phyloP scores from a whole-genome alignment of 2,888 invertebrate species.

The Eremobia ochroleuca region DNA sequence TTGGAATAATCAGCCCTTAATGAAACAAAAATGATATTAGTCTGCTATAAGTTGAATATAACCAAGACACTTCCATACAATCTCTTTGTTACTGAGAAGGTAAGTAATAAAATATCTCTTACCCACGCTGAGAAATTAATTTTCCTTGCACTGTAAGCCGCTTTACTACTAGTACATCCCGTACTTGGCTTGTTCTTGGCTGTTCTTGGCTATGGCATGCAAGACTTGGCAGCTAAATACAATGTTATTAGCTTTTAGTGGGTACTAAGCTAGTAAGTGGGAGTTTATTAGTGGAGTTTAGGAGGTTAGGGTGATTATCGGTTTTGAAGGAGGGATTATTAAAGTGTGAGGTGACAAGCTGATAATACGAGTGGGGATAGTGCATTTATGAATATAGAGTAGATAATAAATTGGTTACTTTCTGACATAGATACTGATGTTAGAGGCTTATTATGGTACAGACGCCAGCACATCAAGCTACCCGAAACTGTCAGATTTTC shows the following conservation, averaged over 20 bases:
- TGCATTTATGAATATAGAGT: neutral
- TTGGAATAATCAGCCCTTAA: no score
- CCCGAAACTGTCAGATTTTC: no score
- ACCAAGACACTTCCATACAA: conserved; percentile 20
- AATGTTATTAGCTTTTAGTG: conserved; percentile 21
- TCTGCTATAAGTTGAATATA: neutral
- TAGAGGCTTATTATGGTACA: no score
- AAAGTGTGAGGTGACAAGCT: neutral
- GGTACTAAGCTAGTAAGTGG: neutral
- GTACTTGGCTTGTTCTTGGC: conserved; percentile 19
- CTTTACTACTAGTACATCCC: conserved; percentile 3
- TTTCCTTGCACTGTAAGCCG: conserved; percentile 59
- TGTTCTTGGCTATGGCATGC: neutral
- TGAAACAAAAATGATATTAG: neutral
- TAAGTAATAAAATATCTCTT: conserved; percentile 68
- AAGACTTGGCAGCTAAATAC: conserved; percentile 10
- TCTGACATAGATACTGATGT: no score
- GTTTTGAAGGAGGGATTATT: neutral
- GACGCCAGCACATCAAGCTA: no score
- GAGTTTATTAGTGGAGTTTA: conserved; percentile 8
- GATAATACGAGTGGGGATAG: neutral
- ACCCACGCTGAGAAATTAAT: conserved; percentile 65
- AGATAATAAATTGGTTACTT: neutral
- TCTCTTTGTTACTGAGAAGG: conserved; percentile 19
- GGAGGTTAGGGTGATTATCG: neutral